A percentile compares a stretch with the other conserved stretches of the same genome.
These are phyloP conservation scores for Catostomus latipinnis DNA, from an alignment of 2,797 vertebrate species.

Conservation along the genomic window DNA sequence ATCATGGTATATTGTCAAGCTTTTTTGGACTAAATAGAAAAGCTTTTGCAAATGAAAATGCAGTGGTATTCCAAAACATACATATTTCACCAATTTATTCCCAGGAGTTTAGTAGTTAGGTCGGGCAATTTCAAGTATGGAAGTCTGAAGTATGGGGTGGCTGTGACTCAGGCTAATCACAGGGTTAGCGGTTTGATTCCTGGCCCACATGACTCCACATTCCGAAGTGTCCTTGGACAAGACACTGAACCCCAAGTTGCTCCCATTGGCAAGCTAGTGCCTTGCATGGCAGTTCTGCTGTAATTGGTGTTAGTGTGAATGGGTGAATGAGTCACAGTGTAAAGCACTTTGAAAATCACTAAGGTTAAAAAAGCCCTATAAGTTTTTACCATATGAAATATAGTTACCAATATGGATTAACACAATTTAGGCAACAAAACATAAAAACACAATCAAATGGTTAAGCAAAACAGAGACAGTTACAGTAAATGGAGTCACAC, in stretches of 20 bases:
- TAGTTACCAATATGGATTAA: not conserved
- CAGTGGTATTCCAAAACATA: conserved; percentile 6
- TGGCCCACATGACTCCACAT: too few relatives aligned
- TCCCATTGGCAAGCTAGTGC: too few relatives aligned
- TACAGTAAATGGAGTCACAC: not conserved
- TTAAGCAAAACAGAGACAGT: not conserved
- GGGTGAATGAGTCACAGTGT: too few relatives aligned
- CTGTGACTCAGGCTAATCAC: too few relatives aligned
- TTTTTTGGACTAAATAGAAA: conserved; percentile 5
- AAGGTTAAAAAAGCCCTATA: too few relatives aligned
- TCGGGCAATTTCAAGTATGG: not conserved
- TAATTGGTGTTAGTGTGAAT: too few relatives aligned
- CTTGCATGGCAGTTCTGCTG: too few relatives aligned
- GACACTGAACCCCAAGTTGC: too few relatives aligned
- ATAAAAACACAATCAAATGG: not conserved
- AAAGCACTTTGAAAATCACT: too few relatives aligned
- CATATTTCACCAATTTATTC: not conserved
- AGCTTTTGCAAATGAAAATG: conserved; percentile 4
- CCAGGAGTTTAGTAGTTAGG: not conserved
- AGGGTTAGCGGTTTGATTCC: too few relatives aligned
- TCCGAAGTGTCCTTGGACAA: too few relatives aligned
- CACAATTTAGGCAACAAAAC: not conserved
- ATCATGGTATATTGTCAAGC: not conserved
- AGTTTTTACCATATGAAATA: not conserved
- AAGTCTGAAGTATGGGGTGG: not conserved